Evolutionary conservation across 2,113 vertebrate species (phyloP), one percentile per base, ranked within the genome.

Genomic region (Lichenostomus cassidix): DNA sequence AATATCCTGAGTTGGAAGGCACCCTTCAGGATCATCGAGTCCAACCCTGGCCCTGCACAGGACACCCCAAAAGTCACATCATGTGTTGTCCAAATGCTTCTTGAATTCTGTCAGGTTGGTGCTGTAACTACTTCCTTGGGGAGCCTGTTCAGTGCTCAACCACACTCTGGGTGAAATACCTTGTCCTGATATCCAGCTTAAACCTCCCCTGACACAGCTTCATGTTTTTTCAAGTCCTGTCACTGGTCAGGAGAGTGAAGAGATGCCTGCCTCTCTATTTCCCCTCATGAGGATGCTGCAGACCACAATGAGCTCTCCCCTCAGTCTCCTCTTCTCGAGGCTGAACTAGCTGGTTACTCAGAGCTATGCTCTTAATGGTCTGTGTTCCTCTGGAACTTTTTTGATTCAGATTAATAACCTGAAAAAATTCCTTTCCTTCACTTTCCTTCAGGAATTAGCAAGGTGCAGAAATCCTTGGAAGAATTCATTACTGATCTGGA

Each of bases 11-110:
- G 47, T 1, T 76, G 41, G 24, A 53, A 60, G 24, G n/a, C 1
- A 55, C n/a, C 39, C 47, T 35, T 2, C 6, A 37, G 29, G 17
- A 42, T 19, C 17, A 35, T 4, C 0, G 0, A 42, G 25, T 49
- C 15, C 35, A 42, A 3, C 0, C 1, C 31, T 62, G 55, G 18
- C 25, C 41, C 35, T 63, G 35, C 9, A 41, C 49, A 63, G 31
- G 35, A 70, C 42, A 42, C 31, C 5, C 49, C 25, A 33, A 9
- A 7, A 42, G 3, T 49, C 41, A 42, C 41, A 42, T 15, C 21
- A 2, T 13, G 41, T 69, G 11, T 1, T 55, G 47, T 35, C 29
- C 35, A 69, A 42, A 23, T 0, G 2, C 6, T 47, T 9, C n/a
- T 15, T 41, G 47, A 62, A 1, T 17, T 69, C 69, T 53, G 11